Evolutionary conservation across 2,797 vertebrate species (phyloP), one percentile per base, ranked within the genome.

Genomic region (Lagodon rhomboides): DNA sequence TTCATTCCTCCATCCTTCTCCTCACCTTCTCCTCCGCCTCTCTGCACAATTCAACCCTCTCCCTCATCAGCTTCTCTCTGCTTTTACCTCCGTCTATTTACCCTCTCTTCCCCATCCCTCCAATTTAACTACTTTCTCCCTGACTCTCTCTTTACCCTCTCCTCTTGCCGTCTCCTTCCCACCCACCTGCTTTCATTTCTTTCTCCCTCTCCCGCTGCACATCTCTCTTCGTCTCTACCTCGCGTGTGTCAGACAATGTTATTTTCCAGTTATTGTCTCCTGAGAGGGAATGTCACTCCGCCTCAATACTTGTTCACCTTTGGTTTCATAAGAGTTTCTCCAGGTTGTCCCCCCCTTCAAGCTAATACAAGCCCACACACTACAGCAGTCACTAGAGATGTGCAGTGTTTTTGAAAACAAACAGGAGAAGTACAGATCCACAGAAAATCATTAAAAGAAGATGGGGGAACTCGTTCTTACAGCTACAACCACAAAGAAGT

Each of bases 231-330:
- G 46, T 60, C 50, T 61, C 25, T 30, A n/a, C 38, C 41, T 54
- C 23, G 4, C 43, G 16, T 82, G 12, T 82, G 58, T 85, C 43
- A 75, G 47, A 60, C 82, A 83, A 70, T 75, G 71, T 80, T 83
- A 80, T 84, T 86, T 78, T 88, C 72, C 47, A 72, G 71, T 74
- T 76, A 78, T 53, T 30, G 64, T 85, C 79, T 82, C 82, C 55
- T 27, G 77, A 80, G 75, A 85, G 62, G 17, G 73, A 69, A 73
- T 77, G 71, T 74, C 74, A 71, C 58, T 85, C 62, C 50, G 68
- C 59, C 54, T 78, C 49, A 63, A 76, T 56, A 73, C 82, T 63
- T 70, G 67, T 65, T 87, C 84, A 84, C 62, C 76, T 67, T 76
- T 59, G 44, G 55, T 77, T 86, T 81, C 70, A 60, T 47, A 70